Percentiles rank a stretch among this genome's conserved stretches.
phyloP scores from a whole-genome alignment of 1,140 invertebrate species.

The Achatina immaculata region DNA sequence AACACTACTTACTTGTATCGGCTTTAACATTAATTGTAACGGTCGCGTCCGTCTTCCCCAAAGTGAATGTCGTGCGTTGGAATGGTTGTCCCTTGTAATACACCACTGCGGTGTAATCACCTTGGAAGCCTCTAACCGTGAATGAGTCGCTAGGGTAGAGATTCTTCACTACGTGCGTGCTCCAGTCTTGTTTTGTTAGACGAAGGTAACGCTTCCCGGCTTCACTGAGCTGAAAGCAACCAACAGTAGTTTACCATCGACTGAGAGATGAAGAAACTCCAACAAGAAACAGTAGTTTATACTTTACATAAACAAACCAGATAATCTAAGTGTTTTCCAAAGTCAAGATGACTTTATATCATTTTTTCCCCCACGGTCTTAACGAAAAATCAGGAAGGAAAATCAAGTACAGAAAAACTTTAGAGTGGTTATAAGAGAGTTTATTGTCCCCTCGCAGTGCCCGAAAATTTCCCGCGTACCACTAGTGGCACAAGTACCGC shows the following conservation, averaged over 20 bases:
- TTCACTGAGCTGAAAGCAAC: slow-evolving; percentile 37
- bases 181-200: slow-evolving; percentile 47
- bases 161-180: slow-evolving; percentile 41
- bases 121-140: slow-evolving; percentile 44
- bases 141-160: slow-evolving; percentile 20
- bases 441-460: too few relatives aligned
- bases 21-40: slow-evolving; percentile 28
- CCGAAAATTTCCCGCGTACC: too few relatives aligned
- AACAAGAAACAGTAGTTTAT: too few relatives aligned
- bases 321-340: too few relatives aligned
- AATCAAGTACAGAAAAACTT: too few relatives aligned
- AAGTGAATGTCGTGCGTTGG: slow-evolving; percentile 33
- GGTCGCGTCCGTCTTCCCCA: slow-evolving; percentile 9
- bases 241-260: too few relatives aligned
- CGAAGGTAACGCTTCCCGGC: slow-evolving; percentile 43
- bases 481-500: too few relatives aligned
- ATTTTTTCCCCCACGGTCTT: too few relatives aligned
- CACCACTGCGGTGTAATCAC: slow-evolving; percentile 49
- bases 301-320: too few relatives aligned
- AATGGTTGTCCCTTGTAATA: slow-evolving; percentile 44
- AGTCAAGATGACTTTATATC: too few relatives aligned
- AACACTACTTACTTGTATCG: background rate
- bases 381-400: too few relatives aligned
- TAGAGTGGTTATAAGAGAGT: too few relatives aligned
- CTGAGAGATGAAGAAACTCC: background rate